Conservation (phyloP, 2,888 invertebrate species). For the Drosophila engyochracea region DNA sequence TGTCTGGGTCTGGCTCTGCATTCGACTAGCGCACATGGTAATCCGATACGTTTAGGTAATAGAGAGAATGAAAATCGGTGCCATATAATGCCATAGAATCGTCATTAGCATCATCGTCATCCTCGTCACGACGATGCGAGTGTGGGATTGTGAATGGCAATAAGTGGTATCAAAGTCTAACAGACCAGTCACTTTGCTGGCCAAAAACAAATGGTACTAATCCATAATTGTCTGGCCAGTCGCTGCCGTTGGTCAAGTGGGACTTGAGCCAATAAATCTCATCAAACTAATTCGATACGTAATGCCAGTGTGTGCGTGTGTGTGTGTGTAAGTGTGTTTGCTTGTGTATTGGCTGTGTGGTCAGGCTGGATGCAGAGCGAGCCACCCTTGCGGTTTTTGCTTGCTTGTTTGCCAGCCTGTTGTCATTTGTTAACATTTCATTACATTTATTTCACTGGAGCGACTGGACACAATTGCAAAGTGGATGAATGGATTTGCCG, state of each 20-base stretch:
- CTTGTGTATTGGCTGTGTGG: slow-evolving; percentile 34
- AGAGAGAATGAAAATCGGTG: slow-evolving; percentile 61
- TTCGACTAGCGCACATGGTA: slow-evolving; percentile 46
- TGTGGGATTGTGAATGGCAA: slow-evolving; percentile 30
- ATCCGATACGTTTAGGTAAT: slow-evolving; percentile 71
- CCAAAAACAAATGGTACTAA: slow-evolving; percentile 82
- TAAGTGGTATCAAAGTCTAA: slow-evolving; percentile 43
- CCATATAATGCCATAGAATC: slow-evolving; percentile 68
- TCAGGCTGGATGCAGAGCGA: slow-evolving; percentile 31
- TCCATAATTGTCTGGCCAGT: slow-evolving; percentile 81
- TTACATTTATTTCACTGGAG: slow-evolving; percentile 75
- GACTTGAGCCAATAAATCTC: slow-evolving; percentile 80
- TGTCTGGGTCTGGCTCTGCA: slow-evolving; percentile 13
- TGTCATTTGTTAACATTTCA: slow-evolving; percentile 82
- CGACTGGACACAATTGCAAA: slow-evolving; percentile 74
- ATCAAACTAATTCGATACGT: slow-evolving; percentile 80
- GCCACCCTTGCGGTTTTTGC: slow-evolving; percentile 73
- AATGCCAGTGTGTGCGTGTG: slow-evolving; percentile 5
- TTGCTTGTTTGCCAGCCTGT: slow-evolving; percentile 73
- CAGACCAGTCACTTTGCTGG: slow-evolving; percentile 41
- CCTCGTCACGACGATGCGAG: slow-evolving; percentile 18
- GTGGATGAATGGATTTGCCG: slow-evolving; percentile 78
- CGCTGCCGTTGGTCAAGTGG: slow-evolving; percentile 73
- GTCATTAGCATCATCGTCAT: slow-evolving; percentile 53
- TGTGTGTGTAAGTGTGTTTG: slow-evolving; percentile 20